A percentile compares a stretch with the other conserved stretches of the same genome.
Evolutionary conservation across 2,797 vertebrate species (phyloP).

Genomic region (Percopsis omiscomaycus): DNA sequence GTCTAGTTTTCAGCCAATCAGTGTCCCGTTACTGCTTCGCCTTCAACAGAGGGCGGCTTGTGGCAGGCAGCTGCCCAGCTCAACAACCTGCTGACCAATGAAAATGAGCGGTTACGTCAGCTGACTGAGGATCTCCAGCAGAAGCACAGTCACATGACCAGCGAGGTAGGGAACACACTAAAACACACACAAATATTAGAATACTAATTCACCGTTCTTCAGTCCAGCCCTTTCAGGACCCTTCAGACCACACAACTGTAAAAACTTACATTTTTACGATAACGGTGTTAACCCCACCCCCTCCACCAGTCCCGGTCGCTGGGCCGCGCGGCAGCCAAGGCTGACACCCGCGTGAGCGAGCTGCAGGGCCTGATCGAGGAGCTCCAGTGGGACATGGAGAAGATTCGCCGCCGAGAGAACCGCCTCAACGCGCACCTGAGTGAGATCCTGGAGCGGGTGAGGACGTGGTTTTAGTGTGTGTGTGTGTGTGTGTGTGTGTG

Average conservation of each 20-base stretch:
- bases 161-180: conserved; percentile 78
- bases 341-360: conserved; percentile 89
- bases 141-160: conserved; percentile 91
- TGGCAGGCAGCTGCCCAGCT: conserved; percentile 72
- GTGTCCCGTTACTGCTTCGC: too few relatives aligned
- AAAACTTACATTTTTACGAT: background rate
- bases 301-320: conserved; percentile 79
- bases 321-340: conserved; percentile 87
- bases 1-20: too few relatives aligned
- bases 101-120: conserved; percentile 88
- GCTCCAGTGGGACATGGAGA: conserved; percentile 98
- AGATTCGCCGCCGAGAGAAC: conserved; percentile 93
- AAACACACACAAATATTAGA: too few relatives aligned
- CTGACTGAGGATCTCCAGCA: conserved; percentile 89
- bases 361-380: conserved; percentile 93
- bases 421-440: conserved; percentile 90
- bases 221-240: background rate
- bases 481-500: background rate
- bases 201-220: too few relatives aligned
- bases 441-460: conserved; percentile 91
- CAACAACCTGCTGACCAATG: conserved; percentile 83
- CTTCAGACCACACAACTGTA: background rate
- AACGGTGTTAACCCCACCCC: background rate
- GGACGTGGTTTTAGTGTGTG: background rate
- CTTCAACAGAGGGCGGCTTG: conserved; percentile 60